Evolutionary conservation across 2,113 vertebrate species (phyloP), one percentile per base, ranked within the genome.

Genomic region (Ceratotherium simum): DNA sequence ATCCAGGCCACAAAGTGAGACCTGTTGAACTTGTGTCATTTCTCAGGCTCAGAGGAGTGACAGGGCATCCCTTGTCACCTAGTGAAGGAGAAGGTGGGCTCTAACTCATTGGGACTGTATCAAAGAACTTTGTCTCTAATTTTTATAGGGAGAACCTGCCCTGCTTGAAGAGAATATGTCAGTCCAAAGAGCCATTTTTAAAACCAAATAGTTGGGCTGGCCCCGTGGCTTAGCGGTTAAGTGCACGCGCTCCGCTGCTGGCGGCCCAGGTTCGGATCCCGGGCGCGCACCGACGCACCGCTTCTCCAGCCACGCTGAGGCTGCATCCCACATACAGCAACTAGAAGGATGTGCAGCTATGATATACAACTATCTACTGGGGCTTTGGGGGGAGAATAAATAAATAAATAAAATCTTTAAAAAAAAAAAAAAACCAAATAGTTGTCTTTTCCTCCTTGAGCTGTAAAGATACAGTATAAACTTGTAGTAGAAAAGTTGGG

Each of bases 1-100:
- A 99, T 99, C 91, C 99, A 99, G 95, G 99, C 99, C 11, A 99
- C 99, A 99, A 99, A 99, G 99, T 99, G 97, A 99, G 99, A 98
- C 80, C 42, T 67, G 11, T 31, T 90, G 42, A 90, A 62, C 17
- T 17, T 72, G 16, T 21, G 51, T 67, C 75, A 23, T 54, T 85
- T 67, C 36, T 46, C 20, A 86, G 62, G 16, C 27, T 90, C 75
- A 82, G 17, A 80, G 79, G 39, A 27, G 11, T 76, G n/a, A 46
- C 18, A 85, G 10, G 21, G 1, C 21, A 69, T 58, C 48, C 29
- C 29, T 76, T 76, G 42, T 33, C 20, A 17, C 73, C 27, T 17
- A 6, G 8, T 69, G n/a, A 80, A 58, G 76, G 39, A 17, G 27
- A 5, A 3, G 0, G 18, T 80, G 46, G 23, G 21, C 54, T 87